Evolutionary conservation across 2,113 vertebrate species (phyloP), one percentile per base, ranked within the genome.

Genomic region (Smithornis capensis): DNA sequence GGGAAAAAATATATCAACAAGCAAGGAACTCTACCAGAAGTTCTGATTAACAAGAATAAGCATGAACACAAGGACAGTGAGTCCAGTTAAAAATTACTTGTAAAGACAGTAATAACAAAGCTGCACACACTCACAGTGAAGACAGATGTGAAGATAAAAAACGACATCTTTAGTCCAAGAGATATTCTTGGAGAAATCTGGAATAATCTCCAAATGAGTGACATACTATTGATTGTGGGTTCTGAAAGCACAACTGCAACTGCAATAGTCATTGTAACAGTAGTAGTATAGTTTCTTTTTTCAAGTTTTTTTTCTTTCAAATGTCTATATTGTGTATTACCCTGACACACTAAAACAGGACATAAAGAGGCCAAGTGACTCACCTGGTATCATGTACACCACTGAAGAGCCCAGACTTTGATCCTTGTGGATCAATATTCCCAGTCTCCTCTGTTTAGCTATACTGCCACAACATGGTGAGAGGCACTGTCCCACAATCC

Each of bases 1-100:
- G 83, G 82, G 25, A 78, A 94, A 90, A 63, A 92, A 92, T 91
- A 70, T 27, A 87, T 47, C 79, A 96, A 73, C 75, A 95, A 92
- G 40, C 47, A 81, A 83, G 63, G 42, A 90, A 71, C 31, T 86
- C 37, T 37, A 87, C 80, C 62, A 76, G 25, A 76, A 76, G 38
- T 27, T 93, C 79, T 71, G 74, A 82, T 52, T 76, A 84, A 38
- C 42, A 94, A 81, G 55, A 87, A 38, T 37, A 80, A 42, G 47
- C 44, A 81, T 23, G 37, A 83, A 89, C 33, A 73, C 11, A 47
- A 44, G n/a, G 45, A 63, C 37, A 82, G 28, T 15, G 6, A 77
- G 27, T 80, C 55, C 56, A 70, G 38, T 84, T 92, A 45, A 89
- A 88, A 92, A 69, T 29, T 73, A 83, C 53, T 31, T 70, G 38